Evolutionary conservation across 2,797 vertebrate species (phyloP).

Genomic region (Tenualosa ilisha): DNA sequence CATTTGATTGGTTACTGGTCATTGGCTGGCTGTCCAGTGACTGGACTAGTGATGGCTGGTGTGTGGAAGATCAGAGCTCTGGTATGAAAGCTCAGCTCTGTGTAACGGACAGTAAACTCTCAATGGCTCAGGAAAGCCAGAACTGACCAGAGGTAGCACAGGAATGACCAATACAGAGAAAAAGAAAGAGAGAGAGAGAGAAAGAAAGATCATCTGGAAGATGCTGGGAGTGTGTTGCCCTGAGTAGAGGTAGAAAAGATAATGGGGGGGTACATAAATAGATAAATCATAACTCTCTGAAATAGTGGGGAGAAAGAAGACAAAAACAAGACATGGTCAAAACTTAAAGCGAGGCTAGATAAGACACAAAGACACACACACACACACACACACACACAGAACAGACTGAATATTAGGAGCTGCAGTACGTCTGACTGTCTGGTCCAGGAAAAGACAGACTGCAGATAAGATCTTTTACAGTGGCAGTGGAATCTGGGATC

Average conservation of each 20-base stretch:
- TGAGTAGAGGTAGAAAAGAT: neutral
- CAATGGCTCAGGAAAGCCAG: neutral
- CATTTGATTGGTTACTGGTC: neutral
- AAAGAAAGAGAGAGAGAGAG: neutral
- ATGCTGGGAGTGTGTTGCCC: neutral
- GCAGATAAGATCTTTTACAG: neutral
- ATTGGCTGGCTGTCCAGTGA: neutral
- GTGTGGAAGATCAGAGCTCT: neutral
- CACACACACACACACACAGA: neutral
- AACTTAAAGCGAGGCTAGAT: no score
- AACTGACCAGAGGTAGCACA: neutral
- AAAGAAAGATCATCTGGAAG: neutral
- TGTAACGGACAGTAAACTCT: neutral
- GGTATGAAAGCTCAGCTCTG: neutral
- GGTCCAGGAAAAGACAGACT: constrained; percentile 3
- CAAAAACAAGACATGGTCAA: no score
- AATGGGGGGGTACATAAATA: neutral
- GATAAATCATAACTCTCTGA: no score
- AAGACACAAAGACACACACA: neutral
- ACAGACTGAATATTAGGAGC: no score
- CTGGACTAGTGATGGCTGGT: neutral
- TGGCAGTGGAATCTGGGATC: constrained; percentile 3
- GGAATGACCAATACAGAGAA: neutral
- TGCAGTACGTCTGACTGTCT: neutral
- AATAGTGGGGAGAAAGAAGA: no score